phyloP scores from a whole-genome alignment of 1,140 invertebrate species.

The Venturia canescens region DNA sequence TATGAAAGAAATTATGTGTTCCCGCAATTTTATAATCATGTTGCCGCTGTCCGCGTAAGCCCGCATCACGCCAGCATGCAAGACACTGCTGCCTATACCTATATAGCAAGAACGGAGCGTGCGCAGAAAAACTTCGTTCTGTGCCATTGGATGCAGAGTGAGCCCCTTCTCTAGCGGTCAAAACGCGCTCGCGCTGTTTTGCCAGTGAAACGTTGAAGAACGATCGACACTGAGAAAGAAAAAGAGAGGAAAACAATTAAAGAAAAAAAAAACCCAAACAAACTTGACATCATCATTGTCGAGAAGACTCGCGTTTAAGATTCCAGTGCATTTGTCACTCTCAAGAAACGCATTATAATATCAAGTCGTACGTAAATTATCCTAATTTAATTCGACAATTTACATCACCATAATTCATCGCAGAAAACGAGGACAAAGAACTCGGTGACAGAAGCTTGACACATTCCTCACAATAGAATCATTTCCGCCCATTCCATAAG shows the following conservation, averaged over 20 bases:
- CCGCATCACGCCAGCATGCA: too few relatives aligned
- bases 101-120: too few relatives aligned
- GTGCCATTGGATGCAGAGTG: too few relatives aligned
- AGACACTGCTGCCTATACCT: too few relatives aligned
- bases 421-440: background rate
- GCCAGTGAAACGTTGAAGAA: background rate
- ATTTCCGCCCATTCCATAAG: conserved; percentile 27
- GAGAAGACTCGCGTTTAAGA: background rate
- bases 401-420: too few relatives aligned
- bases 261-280: conserved; percentile 1
- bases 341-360: background rate
- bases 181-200: background rate
- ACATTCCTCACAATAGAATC: conserved; percentile 26
- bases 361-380: background rate
- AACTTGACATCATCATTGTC: background rate
- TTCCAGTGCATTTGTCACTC: background rate
- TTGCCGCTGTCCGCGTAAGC: too few relatives aligned
- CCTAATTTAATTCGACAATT: background rate
- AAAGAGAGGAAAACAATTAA: background rate
- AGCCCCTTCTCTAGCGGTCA: background rate
- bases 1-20: too few relatives aligned
- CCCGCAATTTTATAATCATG: too few relatives aligned
- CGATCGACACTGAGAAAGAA: background rate
- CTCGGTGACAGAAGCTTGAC: background rate
- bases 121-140: too few relatives aligned